Conservation (phyloP, 2,888 invertebrate species). For the Epirrhoe tristata region DNA sequence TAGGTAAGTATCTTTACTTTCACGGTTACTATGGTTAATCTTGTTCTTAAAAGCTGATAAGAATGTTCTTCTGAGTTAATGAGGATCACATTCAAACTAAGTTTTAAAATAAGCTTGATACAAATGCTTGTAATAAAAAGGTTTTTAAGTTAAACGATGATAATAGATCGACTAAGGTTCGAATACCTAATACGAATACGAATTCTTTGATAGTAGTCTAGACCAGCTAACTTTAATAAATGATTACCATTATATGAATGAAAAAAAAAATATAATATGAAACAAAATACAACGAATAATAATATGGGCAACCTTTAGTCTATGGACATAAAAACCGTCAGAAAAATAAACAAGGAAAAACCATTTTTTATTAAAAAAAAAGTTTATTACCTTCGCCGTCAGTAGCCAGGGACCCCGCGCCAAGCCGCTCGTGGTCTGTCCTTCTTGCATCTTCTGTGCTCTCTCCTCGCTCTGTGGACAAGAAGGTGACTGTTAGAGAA, state of each 20-base stretch:
- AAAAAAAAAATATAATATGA: too few relatives aligned
- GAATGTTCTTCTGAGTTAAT: slow-evolving; percentile 15
- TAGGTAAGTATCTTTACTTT: slow-evolving; percentile 22
- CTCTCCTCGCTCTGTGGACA: slow-evolving; percentile 74
- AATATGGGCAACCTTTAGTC: too few relatives aligned
- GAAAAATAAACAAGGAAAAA: background rate
- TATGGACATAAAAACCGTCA: too few relatives aligned
- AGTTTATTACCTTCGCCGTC: slow-evolving; percentile 90
- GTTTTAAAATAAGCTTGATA: too few relatives aligned
- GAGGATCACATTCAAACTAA: slow-evolving; percentile 8
- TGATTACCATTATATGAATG: too few relatives aligned
- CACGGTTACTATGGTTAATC: slow-evolving; percentile 30
- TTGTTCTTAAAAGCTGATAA: slow-evolving; percentile 32
- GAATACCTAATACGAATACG: too few relatives aligned
- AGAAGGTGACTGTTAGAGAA: slow-evolving; percentile 33
- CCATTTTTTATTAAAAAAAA: background rate
- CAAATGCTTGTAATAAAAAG: too few relatives aligned
- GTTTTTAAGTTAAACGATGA: too few relatives aligned
- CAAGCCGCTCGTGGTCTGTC: slow-evolving; percentile 86
- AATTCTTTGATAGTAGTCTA: too few relatives aligned
- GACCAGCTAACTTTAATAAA: too few relatives aligned
- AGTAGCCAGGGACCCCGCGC: slow-evolving; percentile 91
- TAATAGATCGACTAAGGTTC: too few relatives aligned
- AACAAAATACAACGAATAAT: too few relatives aligned
- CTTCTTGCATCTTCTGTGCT: slow-evolving; percentile 91